Evolutionary conservation across 2,888 invertebrate species (phyloP), one percentile per base, ranked within the genome.

Genomic region (Ochropacha duplaris): DNA sequence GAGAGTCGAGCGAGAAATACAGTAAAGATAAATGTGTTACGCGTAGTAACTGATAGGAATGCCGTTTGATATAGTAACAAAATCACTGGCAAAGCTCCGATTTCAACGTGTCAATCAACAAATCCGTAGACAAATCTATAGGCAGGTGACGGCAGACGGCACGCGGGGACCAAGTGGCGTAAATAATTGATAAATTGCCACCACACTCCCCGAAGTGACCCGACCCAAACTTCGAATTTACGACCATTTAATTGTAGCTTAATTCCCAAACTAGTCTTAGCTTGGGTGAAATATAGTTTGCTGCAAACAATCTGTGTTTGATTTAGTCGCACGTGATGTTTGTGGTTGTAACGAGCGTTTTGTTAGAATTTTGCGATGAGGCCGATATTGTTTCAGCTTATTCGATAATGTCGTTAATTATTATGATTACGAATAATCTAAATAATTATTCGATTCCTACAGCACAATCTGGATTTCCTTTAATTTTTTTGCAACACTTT

Each of bases 101-200:
- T 66, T 68, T 58, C 63, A 62, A 75, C 58, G 65, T 58, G 67
- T 84, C 74, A 73, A 78, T 78, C 78, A 79, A 82, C 82, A 74
- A 72, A 78, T 81, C 77, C 58, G 63, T 58, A 67, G 63, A 72
- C 71, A 64, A 66, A 71, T 69, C 66, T 59, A 61, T 65, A 66
- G 72, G 50, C 76, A 79, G 80, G 85, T 83, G 83, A 77, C 81
- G 78, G 74, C 83, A 79, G 83, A 74, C 83, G 76, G 76, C 73
- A 79, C 74, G 76, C 74, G 66, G 79, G 82, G 81, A 78, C 86
- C 88, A 81, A 87, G 87, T 82, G 89, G 84, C 90, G 92, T 90
- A 92, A 93, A 93, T 93, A 93, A 93, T 93, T 93, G 93, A 93
- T 92, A 93, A 92, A 93, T 93, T 88, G 92, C 92, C 88, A 72